These are phyloP conservation scores for Manacus vitellinus DNA, from an alignment of 2,113 vertebrate genomes.

Conservation along the genomic window DNA sequence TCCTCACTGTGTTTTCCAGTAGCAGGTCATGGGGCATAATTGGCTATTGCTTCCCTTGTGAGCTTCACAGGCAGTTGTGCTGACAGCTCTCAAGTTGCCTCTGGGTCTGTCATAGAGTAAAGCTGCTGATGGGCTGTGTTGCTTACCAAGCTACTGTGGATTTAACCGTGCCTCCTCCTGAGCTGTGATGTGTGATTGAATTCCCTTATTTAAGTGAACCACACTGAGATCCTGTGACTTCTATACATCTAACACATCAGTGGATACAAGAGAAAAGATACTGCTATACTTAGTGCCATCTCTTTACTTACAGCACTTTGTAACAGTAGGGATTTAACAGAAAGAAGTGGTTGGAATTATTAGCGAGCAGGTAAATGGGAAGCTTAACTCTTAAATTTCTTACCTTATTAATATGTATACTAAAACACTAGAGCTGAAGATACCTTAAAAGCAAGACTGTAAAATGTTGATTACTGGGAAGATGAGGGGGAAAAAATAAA, in stretches of 20 bases:
- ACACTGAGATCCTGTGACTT: background rate
- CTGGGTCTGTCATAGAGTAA: slow-evolving; percentile 53
- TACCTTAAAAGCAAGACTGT: background rate
- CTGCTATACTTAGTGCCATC: background rate
- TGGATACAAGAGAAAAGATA: background rate
- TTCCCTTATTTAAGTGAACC: slow-evolving; percentile 12
- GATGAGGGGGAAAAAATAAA: background rate
- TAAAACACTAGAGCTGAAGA: background rate
- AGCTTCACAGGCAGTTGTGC: slow-evolving; percentile 22
- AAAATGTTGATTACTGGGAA: background rate
- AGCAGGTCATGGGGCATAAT: slow-evolving; percentile 22
- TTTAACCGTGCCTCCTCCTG: background rate
- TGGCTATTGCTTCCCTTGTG: slow-evolving; percentile 42
- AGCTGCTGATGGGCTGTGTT: slow-evolving; percentile 33
- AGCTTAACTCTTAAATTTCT: background rate
- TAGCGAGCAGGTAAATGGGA: background rate
- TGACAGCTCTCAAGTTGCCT: slow-evolving; percentile 47
- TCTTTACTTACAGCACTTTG: background rate
- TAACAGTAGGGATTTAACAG: background rate
- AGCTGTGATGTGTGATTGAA: slow-evolving; percentile 12
- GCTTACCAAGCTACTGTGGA: slow-evolving; percentile 7
- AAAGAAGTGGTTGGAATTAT: background rate
- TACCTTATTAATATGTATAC: background rate
- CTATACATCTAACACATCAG: background rate
- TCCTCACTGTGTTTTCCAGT: background rate